These are phyloP conservation scores for Pteria penguin DNA, from an alignment of 2,888 invertebrate genomes.

Conservation along the genomic window DNA sequence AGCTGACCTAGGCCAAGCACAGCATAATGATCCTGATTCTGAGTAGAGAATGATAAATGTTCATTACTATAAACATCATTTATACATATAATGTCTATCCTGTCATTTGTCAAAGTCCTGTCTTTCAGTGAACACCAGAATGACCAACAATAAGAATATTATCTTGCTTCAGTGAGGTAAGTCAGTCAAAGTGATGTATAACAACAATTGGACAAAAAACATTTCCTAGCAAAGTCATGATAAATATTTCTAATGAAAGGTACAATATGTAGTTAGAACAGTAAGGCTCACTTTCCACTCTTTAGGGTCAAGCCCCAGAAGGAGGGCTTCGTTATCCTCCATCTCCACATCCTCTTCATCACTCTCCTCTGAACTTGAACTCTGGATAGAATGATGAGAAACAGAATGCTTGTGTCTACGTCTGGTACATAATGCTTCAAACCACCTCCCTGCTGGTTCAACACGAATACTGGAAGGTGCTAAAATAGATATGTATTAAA, in stretches of 20 bases:
- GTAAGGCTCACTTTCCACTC: slow-evolving; percentile 88
- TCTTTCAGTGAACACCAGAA: too few species aligned
- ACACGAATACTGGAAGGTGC: slow-evolving; percentile 63
- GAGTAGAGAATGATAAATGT: too few species aligned
- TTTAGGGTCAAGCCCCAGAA: slow-evolving; percentile 94
- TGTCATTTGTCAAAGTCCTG: too few species aligned
- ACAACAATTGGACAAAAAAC: too few species aligned
- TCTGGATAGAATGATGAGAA: slow-evolving; percentile 72
- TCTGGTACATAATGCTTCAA: slow-evolving; percentile 73
- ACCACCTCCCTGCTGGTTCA: slow-evolving; percentile 79
- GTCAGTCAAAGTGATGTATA: too few species aligned
- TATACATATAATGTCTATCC: too few species aligned
- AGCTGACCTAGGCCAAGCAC: slow-evolving; percentile 93
- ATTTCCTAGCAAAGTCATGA: not conserved
- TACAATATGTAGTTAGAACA: not conserved
- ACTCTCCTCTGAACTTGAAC: slow-evolving; percentile 71
- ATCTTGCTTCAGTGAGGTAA: too few species aligned
- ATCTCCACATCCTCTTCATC: slow-evolving; percentile 69
- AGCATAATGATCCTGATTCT: slow-evolving; percentile 97
- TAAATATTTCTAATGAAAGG: not conserved
- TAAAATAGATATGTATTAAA: too few species aligned
- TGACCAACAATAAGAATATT: too few species aligned
- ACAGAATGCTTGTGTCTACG: slow-evolving; percentile 73
- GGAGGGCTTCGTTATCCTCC: slow-evolving; percentile 82
- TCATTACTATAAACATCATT: too few species aligned